Conservation (phyloP, 2,797 vertebrate genomes). For the Xenentodon cancila region DNA sequence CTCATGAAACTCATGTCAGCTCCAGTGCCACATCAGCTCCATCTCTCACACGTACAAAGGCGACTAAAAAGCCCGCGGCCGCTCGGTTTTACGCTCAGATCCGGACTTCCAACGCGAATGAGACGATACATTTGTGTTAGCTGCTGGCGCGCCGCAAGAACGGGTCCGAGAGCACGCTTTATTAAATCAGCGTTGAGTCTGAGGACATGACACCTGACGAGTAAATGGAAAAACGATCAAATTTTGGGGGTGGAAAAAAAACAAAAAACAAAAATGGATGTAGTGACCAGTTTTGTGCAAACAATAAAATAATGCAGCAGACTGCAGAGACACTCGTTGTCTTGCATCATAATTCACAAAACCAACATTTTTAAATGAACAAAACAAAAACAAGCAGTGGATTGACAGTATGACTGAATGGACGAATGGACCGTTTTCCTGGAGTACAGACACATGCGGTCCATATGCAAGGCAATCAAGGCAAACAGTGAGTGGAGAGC, state of each 20-base stretch:
- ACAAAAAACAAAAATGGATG: constrained; percentile 63
- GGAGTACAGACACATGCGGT: constrained; percentile 17
- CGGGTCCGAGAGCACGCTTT: constrained; percentile 50
- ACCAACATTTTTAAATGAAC: constrained; percentile 69
- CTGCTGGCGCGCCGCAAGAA: constrained; percentile 44
- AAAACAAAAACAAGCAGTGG: constrained; percentile 45
- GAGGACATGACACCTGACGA: constrained; percentile 74
- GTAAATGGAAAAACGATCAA: constrained; percentile 76
- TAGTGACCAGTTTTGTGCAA: constrained; percentile 23
- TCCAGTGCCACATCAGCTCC: constrained; percentile 15
- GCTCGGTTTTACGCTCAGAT: constrained; percentile 9
- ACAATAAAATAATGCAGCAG: too few species aligned
- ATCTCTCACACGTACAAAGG: constrained; percentile 21
- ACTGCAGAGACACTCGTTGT: constrained; percentile 18
- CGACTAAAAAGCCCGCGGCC: constrained; percentile 41
- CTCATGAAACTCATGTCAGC: constrained; percentile 30
- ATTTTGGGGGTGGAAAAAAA: constrained; percentile 30
- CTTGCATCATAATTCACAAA: too few species aligned
- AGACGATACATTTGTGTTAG: constrained; percentile 58
- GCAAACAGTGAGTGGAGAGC: constrained; percentile 43
- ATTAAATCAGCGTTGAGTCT: constrained; percentile 72
- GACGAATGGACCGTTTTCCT: constrained; percentile 43
- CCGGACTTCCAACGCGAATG: constrained; percentile 21
- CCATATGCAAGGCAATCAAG: constrained; percentile 56
- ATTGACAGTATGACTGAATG: constrained; percentile 61